Conservation (phyloP, 2,113 vertebrate species). For the Hystrix cristata region DNA sequence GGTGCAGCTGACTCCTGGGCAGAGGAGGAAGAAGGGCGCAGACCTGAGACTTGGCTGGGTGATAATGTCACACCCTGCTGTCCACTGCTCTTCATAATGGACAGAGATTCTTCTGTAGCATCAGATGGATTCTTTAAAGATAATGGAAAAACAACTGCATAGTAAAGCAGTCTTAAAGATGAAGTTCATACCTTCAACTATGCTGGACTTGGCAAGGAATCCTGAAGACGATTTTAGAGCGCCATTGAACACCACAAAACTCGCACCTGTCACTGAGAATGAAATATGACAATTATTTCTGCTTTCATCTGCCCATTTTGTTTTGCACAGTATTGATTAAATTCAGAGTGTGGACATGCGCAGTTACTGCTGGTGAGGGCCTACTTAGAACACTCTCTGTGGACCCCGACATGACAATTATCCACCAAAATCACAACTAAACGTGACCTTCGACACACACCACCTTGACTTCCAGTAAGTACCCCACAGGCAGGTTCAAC, state of each 20-base stretch:
- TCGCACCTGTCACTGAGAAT: slow-evolving; percentile 95
- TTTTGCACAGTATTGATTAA: slow-evolving; percentile 20
- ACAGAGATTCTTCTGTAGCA: slow-evolving; percentile 16
- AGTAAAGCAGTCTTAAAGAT: slow-evolving; percentile 57
- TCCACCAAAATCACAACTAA: slow-evolving; percentile 33
- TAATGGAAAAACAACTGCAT: slow-evolving; percentile 56
- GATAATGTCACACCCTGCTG: neutral
- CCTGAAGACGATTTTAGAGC: slow-evolving; percentile 96
- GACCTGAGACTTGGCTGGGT: neutral
- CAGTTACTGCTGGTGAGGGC: neutral
- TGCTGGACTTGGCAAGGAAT: slow-evolving; percentile 97
- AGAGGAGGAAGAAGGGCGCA: neutral
- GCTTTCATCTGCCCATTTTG: neutral
- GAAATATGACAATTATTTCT: slow-evolving; percentile 23
- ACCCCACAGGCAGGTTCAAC: neutral
- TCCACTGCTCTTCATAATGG: neutral
- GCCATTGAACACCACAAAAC: slow-evolving; percentile 98
- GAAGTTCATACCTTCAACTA: slow-evolving; percentile 94
- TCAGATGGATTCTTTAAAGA: slow-evolving; percentile 46
- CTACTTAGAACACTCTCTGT: neutral
- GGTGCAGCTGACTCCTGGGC: neutral
- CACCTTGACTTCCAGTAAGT: neutral
- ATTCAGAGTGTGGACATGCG: neutral
- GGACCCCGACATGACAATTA: neutral
- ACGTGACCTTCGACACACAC: neutral